Conservation (phyloP, 2,888 invertebrate genomes). For the Unio pictorum region DNA sequence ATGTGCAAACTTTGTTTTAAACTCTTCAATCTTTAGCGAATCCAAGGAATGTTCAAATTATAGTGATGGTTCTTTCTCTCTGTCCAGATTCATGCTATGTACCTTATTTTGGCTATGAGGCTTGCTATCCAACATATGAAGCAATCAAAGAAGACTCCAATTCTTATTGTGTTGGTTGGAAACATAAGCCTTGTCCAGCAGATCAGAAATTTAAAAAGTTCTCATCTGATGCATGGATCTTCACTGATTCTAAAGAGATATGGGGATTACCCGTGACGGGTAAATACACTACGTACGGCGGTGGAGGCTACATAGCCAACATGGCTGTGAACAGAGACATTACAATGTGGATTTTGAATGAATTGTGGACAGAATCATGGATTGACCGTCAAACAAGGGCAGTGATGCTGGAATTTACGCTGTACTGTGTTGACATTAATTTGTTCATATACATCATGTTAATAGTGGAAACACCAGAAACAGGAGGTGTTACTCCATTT, state of each 20-base stretch:
- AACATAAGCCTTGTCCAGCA: slow-evolving; percentile 19
- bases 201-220: slow-evolving; percentile 18
- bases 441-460: slow-evolving; percentile 54
- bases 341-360: slow-evolving; percentile 38
- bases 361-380: slow-evolving; percentile 43
- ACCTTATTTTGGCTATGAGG: slow-evolving; percentile 21
- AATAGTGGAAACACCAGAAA: slow-evolving; percentile 36
- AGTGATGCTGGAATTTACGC: slow-evolving; percentile 57
- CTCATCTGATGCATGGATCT: slow-evolving; percentile 41
- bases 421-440: slow-evolving; percentile 55
- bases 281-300: slow-evolving; percentile 38
- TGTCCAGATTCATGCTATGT: slow-evolving; percentile 18
- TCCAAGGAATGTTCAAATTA: too few species aligned
- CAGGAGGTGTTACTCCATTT: slow-evolving; percentile 31
- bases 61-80: too few species aligned
- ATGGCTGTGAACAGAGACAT: slow-evolving; percentile 43
- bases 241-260: slow-evolving; percentile 35
- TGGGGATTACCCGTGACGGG: slow-evolving; percentile 51
- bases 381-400: slow-evolving; percentile 56
- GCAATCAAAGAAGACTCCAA: slow-evolving; percentile 26
- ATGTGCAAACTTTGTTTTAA: too few species aligned
- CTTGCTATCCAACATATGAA: slow-evolving; percentile 32
- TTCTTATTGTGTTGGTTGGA: slow-evolving; percentile 43
- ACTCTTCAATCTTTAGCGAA: too few species aligned
- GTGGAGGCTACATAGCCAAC: slow-evolving; percentile 55